Percentiles rank a stretch among this genome's conserved stretches.
Conservation (phyloP, 30 jellyfish, hydroid and myxozoan genomes). For the Turritopsis dohrnii region DNA sequence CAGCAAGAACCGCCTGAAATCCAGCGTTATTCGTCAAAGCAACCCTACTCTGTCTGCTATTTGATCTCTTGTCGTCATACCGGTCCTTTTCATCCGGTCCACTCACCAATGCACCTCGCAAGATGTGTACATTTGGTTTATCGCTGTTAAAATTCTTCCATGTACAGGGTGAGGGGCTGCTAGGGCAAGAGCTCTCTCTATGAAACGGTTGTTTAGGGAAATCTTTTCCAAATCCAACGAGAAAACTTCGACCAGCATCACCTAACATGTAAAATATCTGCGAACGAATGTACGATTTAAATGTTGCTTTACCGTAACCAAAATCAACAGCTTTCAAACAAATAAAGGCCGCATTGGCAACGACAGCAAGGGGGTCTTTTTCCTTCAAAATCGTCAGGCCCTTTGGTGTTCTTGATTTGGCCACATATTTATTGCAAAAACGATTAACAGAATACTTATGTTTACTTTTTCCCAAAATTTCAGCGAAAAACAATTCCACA, state of each 20-base stretch:
- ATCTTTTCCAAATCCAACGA: conserved; percentile 62
- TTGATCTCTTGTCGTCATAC: conserved; percentile 44
- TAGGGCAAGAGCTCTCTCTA: conserved; percentile 53
- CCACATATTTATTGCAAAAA: conserved; percentile 33
- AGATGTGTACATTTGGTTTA: conserved; percentile 44
- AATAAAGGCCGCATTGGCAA: conserved; percentile 63
- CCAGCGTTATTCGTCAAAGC: conserved; percentile 65
- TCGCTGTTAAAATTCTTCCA: conserved; percentile 35
- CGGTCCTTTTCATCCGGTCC: conserved; percentile 43
- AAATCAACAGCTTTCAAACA: conserved; percentile 45
- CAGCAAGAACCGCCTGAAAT: conserved; percentile 72
- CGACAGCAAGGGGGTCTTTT: conserved; percentile 52
- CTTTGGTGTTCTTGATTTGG: conserved; percentile 38
- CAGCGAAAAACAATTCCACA: conserved; percentile 38
- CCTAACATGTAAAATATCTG: conserved; percentile 62
- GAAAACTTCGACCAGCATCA: conserved; percentile 57
- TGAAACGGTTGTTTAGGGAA: conserved; percentile 70
- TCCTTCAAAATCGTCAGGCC: conserved; percentile 48
- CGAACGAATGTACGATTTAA: conserved; percentile 37
- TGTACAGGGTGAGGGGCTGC: conserved; percentile 24
- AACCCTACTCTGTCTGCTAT: conserved; percentile 50
- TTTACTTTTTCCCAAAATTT: conserved; percentile 25
- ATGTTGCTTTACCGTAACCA: neutral
- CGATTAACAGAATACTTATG: conserved; percentile 21
- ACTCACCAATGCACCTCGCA: conserved; percentile 73